phyloP scores from a whole-genome alignment of 2,113 vertebrate species.

The Mus spicilegus region DNA sequence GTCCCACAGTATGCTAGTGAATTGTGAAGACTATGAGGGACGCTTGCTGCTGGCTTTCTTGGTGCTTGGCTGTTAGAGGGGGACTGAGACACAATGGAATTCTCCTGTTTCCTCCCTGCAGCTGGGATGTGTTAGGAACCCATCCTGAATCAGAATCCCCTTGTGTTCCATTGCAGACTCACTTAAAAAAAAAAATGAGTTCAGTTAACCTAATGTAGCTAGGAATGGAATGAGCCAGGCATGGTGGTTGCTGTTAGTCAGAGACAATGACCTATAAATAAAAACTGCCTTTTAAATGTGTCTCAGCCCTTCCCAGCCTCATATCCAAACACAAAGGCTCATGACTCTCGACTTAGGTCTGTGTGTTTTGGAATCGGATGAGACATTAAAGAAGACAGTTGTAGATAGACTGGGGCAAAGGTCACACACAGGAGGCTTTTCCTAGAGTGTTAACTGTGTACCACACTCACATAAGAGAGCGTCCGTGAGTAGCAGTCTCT shows the following conservation, averaged over 20 bases:
- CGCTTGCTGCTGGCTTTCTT: background rate
- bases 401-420: constrained; percentile 5
- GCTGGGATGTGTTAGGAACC: constrained; percentile 33
- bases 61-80: background rate
- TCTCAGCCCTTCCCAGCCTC: background rate
- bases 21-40: background rate
- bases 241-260: background rate
- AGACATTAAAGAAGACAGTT: background rate
- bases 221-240: background rate
- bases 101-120: constrained; percentile 34
- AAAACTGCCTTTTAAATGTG: background rate
- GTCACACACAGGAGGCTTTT: background rate
- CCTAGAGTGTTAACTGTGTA: background rate
- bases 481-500: background rate
- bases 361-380: background rate
- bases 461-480: background rate
- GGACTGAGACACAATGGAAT: background rate
- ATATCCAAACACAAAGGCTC: background rate
- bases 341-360: background rate
- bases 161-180: background rate
- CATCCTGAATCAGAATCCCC: constrained; percentile 41
- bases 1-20: background rate
- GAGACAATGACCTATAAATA: background rate
- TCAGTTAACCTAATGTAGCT: background rate
- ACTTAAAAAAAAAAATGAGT: background rate